phyloP scores from a whole-genome alignment of 2,797 vertebrate genomes.

The Ispidina lecontei region DNA sequence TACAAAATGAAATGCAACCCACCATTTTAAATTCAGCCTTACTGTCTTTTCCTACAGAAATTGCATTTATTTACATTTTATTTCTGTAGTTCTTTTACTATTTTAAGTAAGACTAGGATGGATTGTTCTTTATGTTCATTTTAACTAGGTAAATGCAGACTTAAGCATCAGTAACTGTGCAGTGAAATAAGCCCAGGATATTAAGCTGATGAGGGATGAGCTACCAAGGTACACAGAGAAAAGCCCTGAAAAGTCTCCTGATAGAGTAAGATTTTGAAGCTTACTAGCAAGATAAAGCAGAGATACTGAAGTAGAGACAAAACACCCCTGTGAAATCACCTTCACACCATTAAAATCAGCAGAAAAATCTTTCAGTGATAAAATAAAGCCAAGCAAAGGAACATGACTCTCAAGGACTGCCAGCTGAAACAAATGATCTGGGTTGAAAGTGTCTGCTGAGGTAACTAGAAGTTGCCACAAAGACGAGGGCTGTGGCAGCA shows the following conservation, averaged over 20 bases:
- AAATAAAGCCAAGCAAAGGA: slow-evolving; percentile 36
- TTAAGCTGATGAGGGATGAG: background rate
- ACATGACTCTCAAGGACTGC: background rate
- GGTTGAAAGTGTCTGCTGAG: background rate
- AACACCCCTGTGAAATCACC: background rate
- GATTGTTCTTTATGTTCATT: background rate
- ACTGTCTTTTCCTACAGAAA: background rate
- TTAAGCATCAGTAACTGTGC: background rate
- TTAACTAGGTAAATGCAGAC: background rate
- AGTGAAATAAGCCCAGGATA: background rate
- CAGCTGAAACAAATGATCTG: slow-evolving; percentile 9
- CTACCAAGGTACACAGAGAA: background rate
- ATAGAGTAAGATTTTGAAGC: background rate
- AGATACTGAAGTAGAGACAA: slow-evolving; percentile 8
- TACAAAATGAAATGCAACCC: background rate
- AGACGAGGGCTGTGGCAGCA: background rate
- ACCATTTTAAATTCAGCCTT: background rate
- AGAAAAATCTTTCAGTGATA: slow-evolving; percentile 27
- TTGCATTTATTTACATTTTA: background rate
- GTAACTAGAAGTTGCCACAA: background rate
- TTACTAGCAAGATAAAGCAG: background rate
- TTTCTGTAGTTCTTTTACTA: background rate
- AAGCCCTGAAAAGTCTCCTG: background rate
- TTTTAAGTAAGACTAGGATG: background rate
- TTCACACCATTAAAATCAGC: slow-evolving; percentile 9